phyloP scores from a whole-genome alignment of 2,113 vertebrate genomes.

The Esox niger region DNA sequence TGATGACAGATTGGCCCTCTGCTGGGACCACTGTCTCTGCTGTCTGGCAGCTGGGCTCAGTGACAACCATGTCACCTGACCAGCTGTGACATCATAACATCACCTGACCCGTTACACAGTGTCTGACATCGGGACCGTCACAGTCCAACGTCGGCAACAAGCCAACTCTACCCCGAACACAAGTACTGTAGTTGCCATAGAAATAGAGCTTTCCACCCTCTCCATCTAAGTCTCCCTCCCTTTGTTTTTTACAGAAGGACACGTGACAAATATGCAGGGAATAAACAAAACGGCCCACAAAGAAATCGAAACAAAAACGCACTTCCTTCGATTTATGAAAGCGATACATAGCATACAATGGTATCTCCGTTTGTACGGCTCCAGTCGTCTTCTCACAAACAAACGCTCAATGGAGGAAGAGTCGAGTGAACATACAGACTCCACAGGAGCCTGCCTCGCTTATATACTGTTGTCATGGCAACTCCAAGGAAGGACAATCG shows the following conservation, averaged over 20 bases:
- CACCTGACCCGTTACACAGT: slow-evolving; percentile 48
- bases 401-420: slow-evolving; percentile 50
- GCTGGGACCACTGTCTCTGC: slow-evolving; percentile 50
- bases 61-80: slow-evolving; percentile 61
- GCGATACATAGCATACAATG: background rate
- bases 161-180: slow-evolving; percentile 19
- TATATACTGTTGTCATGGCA: slow-evolving; percentile 78
- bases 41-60: slow-evolving; percentile 58
- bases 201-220: background rate
- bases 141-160: slow-evolving; percentile 18
- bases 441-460: slow-evolving; percentile 41
- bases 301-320: background rate
- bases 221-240: slow-evolving; percentile 1
- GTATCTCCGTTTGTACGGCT: background rate
- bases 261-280: slow-evolving; percentile 12
- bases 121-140: slow-evolving; percentile 30
- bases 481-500: slow-evolving; percentile 75
- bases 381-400: slow-evolving; percentile 35
- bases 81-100: slow-evolving; percentile 56
- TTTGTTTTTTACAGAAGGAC: slow-evolving; percentile 40
- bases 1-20: slow-evolving; percentile 71
- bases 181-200: slow-evolving; percentile 18
- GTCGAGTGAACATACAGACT: slow-evolving; percentile 22
- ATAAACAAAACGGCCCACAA: slow-evolving; percentile 16
- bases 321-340: slow-evolving; percentile 10